A percentile compares a stretch with the other conserved stretches of the same genome.
phyloP scores from a whole-genome alignment of 2,888 invertebrate species.

The Netelia fuscicornis region DNA sequence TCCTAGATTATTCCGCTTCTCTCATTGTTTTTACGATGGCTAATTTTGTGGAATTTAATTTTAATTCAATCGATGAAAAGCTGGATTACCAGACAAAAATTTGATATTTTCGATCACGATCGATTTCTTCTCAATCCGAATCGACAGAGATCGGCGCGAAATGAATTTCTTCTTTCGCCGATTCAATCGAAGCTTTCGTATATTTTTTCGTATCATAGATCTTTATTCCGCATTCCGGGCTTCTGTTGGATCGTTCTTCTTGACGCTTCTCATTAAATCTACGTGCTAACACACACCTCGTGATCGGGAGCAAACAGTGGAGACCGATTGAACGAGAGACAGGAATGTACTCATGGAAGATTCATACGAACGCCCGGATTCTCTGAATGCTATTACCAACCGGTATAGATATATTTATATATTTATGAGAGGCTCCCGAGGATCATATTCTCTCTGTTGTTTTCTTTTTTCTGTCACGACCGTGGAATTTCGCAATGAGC shows the following conservation, averaged over 20 bases:
- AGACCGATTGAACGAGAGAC: background rate
- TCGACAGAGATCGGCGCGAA: background rate
- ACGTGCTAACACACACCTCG: slow-evolving; percentile 14
- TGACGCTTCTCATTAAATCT: slow-evolving; percentile 38
- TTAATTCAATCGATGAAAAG: background rate
- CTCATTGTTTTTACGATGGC: background rate
- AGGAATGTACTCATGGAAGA: slow-evolving; percentile 58
- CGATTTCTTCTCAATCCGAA: no score
- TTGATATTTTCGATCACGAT: no score
- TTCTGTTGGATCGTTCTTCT: slow-evolving; percentile 41
- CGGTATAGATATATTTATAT: slow-evolving; percentile 16
- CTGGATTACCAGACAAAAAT: no score
- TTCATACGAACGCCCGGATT: slow-evolving; percentile 50
- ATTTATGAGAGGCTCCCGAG: background rate
- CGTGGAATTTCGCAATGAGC: slow-evolving; percentile 14
- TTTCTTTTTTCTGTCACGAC: slow-evolving; percentile 28
- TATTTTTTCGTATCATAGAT: slow-evolving; percentile 36
- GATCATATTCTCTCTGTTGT: slow-evolving; percentile 1
- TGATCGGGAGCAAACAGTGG: slow-evolving; percentile 8
- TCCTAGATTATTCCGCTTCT: background rate
- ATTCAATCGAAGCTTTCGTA: background rate
- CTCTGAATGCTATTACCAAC: slow-evolving; percentile 16
- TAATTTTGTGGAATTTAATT: background rate
- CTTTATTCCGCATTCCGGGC: slow-evolving; percentile 50
- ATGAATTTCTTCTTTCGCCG: slow-evolving; percentile 25